A percentile compares a stretch with the other conserved stretches of the same genome.
Conservation (phyloP, 2,113 vertebrate genomes). For the Cyanistes caeruleus region DNA sequence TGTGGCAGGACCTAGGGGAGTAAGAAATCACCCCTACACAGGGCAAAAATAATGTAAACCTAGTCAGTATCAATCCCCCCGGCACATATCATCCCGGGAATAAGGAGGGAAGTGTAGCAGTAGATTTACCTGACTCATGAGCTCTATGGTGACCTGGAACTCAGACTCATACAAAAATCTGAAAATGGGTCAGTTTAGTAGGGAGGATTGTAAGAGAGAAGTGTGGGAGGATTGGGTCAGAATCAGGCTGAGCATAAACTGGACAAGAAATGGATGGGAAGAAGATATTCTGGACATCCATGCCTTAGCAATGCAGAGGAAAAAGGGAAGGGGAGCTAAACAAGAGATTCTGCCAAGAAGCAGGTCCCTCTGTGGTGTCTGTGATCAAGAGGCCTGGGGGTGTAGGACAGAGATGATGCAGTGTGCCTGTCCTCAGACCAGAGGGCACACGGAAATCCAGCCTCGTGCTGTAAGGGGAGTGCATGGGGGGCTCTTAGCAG, state of each 20-base stretch:
- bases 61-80: neutral
- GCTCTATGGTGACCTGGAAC: constrained; percentile 15
- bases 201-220: neutral
- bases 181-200: neutral
- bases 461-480: rapidly evolving
- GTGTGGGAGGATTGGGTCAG: neutral
- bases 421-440: neutral
- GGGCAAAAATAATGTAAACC: neutral
- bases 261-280: neutral
- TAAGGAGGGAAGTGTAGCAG: neutral
- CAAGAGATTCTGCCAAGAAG: neutral
- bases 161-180: neutral
- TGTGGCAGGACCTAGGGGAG: neutral
- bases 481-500: neutral
- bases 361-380: neutral
- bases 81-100: neutral
- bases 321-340: neutral
- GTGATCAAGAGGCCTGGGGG: neutral
- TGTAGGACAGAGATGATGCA: neutral
- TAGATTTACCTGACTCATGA: neutral
- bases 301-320: neutral
- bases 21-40: neutral
- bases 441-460: neutral
- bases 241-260: neutral
- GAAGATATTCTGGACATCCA: neutral